phyloP scores from a whole-genome alignment of 1,140 invertebrate genomes.

The Dinothrombium tinctorium region DNA sequence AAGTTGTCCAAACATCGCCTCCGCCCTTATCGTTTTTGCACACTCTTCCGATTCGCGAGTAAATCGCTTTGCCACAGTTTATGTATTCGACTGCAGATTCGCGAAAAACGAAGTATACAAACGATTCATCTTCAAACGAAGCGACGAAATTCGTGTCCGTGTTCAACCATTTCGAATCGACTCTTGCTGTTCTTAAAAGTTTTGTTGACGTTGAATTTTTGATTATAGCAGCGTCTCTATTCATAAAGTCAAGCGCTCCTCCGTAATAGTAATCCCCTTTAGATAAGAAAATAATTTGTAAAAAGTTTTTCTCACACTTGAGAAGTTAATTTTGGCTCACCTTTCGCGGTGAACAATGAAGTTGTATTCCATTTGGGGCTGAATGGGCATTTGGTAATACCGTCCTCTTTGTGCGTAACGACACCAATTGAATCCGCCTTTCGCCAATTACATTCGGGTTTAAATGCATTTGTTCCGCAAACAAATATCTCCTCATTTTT shows the following conservation, averaged over 20 bases:
- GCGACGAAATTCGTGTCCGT: constrained; percentile 68
- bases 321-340: too few species aligned
- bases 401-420: background rate
- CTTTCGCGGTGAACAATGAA: background rate
- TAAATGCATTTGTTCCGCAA: background rate
- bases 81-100: constrained; percentile 75
- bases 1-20: constrained; percentile 63
- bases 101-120: constrained; percentile 71
- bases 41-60: constrained; percentile 68
- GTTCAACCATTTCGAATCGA: constrained; percentile 75
- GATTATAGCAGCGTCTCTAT: too few species aligned
- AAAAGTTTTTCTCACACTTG: too few species aligned
- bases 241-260: too few species aligned
- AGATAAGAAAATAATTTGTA: too few species aligned
- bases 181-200: constrained; percentile 43
- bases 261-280: too few species aligned
- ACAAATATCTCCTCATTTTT: background rate
- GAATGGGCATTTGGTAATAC: background rate
- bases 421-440: background rate
- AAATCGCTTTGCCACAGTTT: constrained; percentile 78
- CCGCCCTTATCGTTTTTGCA: constrained; percentile 72
- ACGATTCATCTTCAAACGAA: constrained; percentile 63
- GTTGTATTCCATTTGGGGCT: background rate
- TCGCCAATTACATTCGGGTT: background rate
- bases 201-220: background rate